Base-by-base conservation (phyloP, 2,797 vertebrate species). In the Alouatta caraya region DNA sequence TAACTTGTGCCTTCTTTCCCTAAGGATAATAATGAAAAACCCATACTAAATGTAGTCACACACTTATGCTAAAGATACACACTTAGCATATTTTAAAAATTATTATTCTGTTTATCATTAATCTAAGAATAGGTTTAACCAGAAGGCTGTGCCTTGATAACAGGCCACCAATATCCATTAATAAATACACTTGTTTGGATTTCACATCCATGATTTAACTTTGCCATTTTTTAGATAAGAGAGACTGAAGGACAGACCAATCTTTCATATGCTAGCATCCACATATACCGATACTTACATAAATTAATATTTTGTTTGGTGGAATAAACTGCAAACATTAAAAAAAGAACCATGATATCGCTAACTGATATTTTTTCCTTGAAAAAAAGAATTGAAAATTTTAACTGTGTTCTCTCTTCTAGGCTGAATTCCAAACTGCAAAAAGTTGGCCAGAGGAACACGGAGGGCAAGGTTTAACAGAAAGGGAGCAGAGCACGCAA, bases 1-100 rank as follows among this genome's bases (percentile, higher is more conserved):
- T 91, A 96, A 76, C 55, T 37, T 17, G 59, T 4, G 37, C 55
- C 26, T 82, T 88, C 44, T 48, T 30, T 98, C 88, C 97, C 85
- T 93, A 90, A 82, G 94, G 85, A 86, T 80, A 91, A 80, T 70
- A 76, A 93, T 88, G 94, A 96, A 90, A 89, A 94, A 90, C 42
- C 4, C 88, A 90, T 28, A 80, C 28, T 96, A 76, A 82, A 92
- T 48, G 12, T 46, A 95, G 93, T 95, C 90, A 92, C 73, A 92
- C 11, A 57, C 57, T 91, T 88, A 88, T 33, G 76, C 75, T 94
- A 94, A 91, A 94, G 75, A 97, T 72, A 93, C 1, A 57, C 78
- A 79, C 11, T 91, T 76, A 72, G 78, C 90, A 88, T 97, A 89
- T 94, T 93, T 81, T 57, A n/a, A 44, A 78, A 96, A 61, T 88